These are phyloP conservation scores for Hyposoter dolosus DNA, from an alignment of 2,888 invertebrate genomes.

Conservation along the genomic window DNA sequence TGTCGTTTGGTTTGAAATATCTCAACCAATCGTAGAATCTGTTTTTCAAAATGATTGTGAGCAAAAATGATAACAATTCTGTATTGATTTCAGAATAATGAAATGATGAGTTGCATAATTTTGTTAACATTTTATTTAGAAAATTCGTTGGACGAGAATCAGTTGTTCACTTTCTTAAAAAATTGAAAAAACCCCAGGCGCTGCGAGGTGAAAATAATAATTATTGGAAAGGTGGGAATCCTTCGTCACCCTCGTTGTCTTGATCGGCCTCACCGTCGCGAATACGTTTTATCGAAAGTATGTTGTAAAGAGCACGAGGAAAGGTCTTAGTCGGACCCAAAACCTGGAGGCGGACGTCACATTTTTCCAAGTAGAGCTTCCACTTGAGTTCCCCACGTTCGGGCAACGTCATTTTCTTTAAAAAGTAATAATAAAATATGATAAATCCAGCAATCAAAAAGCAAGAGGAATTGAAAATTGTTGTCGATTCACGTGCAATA, in stretches of 20 bases:
- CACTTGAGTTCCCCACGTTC: constrained; percentile 78
- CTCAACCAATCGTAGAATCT: too few relatives aligned
- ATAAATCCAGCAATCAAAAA: background rate
- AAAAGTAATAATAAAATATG: constrained; percentile 38
- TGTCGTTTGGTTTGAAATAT: too few relatives aligned
- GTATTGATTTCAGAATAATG: background rate
- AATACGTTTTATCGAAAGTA: constrained; percentile 76
- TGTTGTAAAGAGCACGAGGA: constrained; percentile 79
- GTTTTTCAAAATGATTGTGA: background rate
- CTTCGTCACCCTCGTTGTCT: constrained; percentile 13
- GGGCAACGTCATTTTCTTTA: constrained; percentile 76
- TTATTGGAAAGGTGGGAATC: constrained; percentile 33
- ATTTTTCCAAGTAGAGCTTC: constrained; percentile 76
- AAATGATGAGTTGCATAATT: too few relatives aligned
- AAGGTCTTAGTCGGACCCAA: constrained; percentile 78
- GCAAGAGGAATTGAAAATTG: background rate
- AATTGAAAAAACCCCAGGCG: background rate
- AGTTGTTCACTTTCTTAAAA: background rate
- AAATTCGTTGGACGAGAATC: background rate
- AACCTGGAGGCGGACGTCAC: constrained; percentile 80
- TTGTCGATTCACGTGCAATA: background rate
- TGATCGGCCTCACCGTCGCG: constrained; percentile 59
- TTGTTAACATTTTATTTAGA: background rate
- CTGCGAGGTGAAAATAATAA: background rate
- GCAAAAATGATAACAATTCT: background rate